These are phyloP conservation scores for Tetragonula clypearis DNA, from an alignment of 1,140 invertebrate genomes.

Conservation along the genomic window DNA sequence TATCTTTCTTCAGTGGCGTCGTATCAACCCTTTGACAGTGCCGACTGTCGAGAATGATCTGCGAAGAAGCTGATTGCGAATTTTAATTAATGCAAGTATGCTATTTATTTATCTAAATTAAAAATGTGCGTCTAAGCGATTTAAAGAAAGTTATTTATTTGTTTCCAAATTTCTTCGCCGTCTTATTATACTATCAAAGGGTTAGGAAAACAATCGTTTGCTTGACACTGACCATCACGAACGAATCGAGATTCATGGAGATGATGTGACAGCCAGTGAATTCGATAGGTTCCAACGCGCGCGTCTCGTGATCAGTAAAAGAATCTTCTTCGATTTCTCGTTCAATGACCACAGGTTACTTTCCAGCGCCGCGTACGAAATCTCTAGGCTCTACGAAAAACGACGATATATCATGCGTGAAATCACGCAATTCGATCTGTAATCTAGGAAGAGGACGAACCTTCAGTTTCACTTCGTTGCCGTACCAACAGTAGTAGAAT, in stretches of 20 bases:
- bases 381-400: slow-evolving; percentile 50
- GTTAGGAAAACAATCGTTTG: background rate
- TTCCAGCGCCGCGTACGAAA: slow-evolving; percentile 47
- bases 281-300: slow-evolving; percentile 36
- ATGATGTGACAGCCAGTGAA: slow-evolving; percentile 37
- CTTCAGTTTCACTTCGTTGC: slow-evolving; percentile 80
- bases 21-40: background rate
- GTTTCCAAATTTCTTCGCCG: background rate
- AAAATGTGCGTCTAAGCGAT: no score
- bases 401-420: background rate
- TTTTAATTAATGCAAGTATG: background rate
- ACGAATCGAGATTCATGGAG: slow-evolving; percentile 46
- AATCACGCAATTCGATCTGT: background rate
- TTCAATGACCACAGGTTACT: slow-evolving; percentile 51
- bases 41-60: background rate
- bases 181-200: background rate
- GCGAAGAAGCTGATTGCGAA: background rate
- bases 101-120: no score
- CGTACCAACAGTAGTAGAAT: slow-evolving; percentile 83
- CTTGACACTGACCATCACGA: background rate
- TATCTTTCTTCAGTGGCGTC: background rate
- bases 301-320: slow-evolving; percentile 47
- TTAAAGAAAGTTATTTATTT: no score
- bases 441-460: background rate
- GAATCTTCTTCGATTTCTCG: background rate